Base-by-base conservation (phyloP, 2,797 vertebrate genomes). In the Loriculus beryllinus region DNA sequence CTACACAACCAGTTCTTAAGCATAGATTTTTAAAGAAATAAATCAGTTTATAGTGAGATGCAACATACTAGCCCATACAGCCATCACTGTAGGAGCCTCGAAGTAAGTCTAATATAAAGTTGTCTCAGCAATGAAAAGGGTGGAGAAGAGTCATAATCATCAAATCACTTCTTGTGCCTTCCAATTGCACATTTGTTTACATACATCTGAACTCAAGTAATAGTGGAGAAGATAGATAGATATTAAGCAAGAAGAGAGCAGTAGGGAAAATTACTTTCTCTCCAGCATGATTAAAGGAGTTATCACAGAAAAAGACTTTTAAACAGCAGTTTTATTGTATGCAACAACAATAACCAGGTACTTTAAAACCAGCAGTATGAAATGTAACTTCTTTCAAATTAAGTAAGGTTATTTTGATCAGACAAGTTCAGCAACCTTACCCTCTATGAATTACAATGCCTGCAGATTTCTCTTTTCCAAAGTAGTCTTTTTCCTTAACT, bases 301-400 rank as follows among this genome's bases (percentile, higher is more conserved):
- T 85, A 88, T 70, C 26, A 72, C 29, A 74, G 59, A 56, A 72
- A 39, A 56, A 69, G 3, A 49, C 47, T 93, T 91, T 39, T 19
- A 90, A 51, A 31, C 37, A 82, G 57, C 37, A 86, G 42, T 45
- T 82, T 87, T 87, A 83, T 72, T 90, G 59, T 86, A 88, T 60
- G n/a, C 49, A 76, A 74, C 17, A 23, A 88, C 62, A 94, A 90
- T 63, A 78, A 87, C n/a, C 13, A 86, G 57, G 71, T 90, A 62
- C 26, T 87, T 93, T 82, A 80, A 77, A 79, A 86, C 81, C 28
- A 87, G 59, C 82, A 79, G 51, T 35, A 80, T 63, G 62, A 90
- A 89, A 89, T 56, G 64, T 40, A 74, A 67, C 91, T 91, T 93
- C 63, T 87, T 94, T 92, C 62, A 92, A 85, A 85, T 90, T 91